Base-by-base conservation (phyloP, 2,113 vertebrate genomes). In the Corydoras maculifer region DNA sequence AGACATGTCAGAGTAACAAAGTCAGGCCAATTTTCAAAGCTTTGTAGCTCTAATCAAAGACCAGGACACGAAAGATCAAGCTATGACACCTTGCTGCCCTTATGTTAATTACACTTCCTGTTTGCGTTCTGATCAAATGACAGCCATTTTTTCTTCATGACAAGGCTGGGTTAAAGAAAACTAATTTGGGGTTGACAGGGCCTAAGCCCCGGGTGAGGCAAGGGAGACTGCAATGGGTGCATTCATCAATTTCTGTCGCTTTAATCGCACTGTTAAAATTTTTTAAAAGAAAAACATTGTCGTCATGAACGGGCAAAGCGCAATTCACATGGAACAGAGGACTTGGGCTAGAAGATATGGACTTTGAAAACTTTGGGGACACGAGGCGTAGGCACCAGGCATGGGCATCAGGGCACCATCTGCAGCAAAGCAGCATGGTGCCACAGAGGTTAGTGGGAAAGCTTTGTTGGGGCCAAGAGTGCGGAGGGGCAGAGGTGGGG, bases 51-150 rank as follows among this genome's bases (percentile, higher is more conserved):
- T 77, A 87, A 86, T 64, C 71, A 79, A 80, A 82, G 81, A 61
- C 61, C 72, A 82, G 80, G 83, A 65, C 55, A 78, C 72, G 72
- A 48, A 25, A 68, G 65, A 78, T 64, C 85, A 72, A 62, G 43
- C 73, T 77, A 74, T 82, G 84, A 84, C 85, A 85, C 82, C 69
- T 79, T 73, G 60, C 77, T 82, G 78, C 81, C 80, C 83, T 77
- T 70, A 82, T 81, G 85, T 84, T 88, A 85, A 88, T 88, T 88
- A 74, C 78, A 69, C 76, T 88, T 88, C 87, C 86, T 87, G 82
- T 81, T 85, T 77, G 31, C 69, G 71, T 83, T 86, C 76, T 87
- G 81, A 87, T 86, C 82, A 86, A 81, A 85, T 82, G 79, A 83
- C 85, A 77, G 54, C 57, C 76, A 55, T 75, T 79, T 84, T 25